Evolutionary conservation across 1,140 invertebrate species (phyloP), one percentile per base, ranked within the genome.

Genomic region (Pachypeltis micranthus): DNA sequence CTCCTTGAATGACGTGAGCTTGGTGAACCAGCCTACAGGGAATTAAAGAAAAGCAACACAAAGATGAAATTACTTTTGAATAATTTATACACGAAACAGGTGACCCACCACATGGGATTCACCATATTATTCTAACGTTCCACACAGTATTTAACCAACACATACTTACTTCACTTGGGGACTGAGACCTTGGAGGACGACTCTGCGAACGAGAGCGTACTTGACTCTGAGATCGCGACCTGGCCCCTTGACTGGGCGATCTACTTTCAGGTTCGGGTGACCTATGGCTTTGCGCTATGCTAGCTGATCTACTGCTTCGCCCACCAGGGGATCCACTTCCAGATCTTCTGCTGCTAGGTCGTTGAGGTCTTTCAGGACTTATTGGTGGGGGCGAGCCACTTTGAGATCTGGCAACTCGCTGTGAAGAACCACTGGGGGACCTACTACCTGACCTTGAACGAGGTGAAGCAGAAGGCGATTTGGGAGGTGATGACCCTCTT

Each of bases 401-500:
- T 10, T 10, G 47, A 4, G 47, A 51, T 21, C 47, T 51, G 4
- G 47, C 47, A 7, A 21, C 19, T 4, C 7, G 47, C 47, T 51
- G 47, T 4, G 47, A 21, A 10, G 47, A 51, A 51, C 47, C 47
- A 51, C 47, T 51, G 4, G 7, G 7, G 21, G 47, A 51, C 19
- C 47, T 51, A 21, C 47, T 51, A 2, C 69, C 70, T 1, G 73
- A 74, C 4, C 64, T 69, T 16, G 72, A 69, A 26, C 69, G 68
- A 39, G 72, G 72, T 1, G 72, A 73, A 55, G 68, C 69, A 39
- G 65, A 67, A 54, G 47, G 25, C 10, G 55, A 59, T 23, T 31
- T 59, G 47, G 47, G 12, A 4, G 47, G 47, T 10, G 47, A 51
- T 10, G 47, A 51, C 4, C 12, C 47, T 21, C 47, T 51, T 10